Evolutionary conservation across 2,888 invertebrate species (phyloP), one percentile per base, ranked within the genome.

Genomic region (Limulus polyphemus): DNA sequence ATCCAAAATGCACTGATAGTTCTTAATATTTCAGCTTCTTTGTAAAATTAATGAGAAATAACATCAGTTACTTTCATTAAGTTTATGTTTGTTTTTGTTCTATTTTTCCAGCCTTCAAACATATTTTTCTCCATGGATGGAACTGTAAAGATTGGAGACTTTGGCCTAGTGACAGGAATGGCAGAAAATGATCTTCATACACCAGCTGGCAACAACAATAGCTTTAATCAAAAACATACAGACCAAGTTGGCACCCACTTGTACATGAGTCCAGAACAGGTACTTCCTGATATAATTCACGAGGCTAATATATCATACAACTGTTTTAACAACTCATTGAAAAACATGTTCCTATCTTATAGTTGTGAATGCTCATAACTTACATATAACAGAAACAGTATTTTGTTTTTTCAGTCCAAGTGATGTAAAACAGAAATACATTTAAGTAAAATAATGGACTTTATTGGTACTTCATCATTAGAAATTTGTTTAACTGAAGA

Each of bases 201-300:
- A 11, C 62, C 63, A 49, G 62, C 50, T 2, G 58, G 54, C 11
- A 47, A 67, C 62, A 50, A 63, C 58, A 47, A 59, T 58, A 13
- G 2, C n/a, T 52, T 67, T 16, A 47, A 65, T 14, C 49, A 61
- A n/a, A 60, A 74, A n/a, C 80, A 81, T 65, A 81, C 81, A 1
- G 80, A 81, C 55, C 80, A 82, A 68, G 85, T 85, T 51, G 93
- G 98, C 46, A 99, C 99, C 0, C 86, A 88, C 68, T 80, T 97
- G 2, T 99, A 99, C 77, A 99, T 99, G 98, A 94, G 95, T 51
- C 98, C 98, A 1, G 98, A 99, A 75, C 97, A 97, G 79, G 81
- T 82, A 65, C 14, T 14, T 13, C 14, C n/a, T 14, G 51, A 1
- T 14, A n/a, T 50, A 50, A 13, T 9, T n/a, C 9, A n/a, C n/a